A percentile compares a stretch with the other conserved stretches of the same genome.
Evolutionary conservation across 2,888 invertebrate genomes (phyloP).

Genomic region (Hetaerina titia): DNA sequence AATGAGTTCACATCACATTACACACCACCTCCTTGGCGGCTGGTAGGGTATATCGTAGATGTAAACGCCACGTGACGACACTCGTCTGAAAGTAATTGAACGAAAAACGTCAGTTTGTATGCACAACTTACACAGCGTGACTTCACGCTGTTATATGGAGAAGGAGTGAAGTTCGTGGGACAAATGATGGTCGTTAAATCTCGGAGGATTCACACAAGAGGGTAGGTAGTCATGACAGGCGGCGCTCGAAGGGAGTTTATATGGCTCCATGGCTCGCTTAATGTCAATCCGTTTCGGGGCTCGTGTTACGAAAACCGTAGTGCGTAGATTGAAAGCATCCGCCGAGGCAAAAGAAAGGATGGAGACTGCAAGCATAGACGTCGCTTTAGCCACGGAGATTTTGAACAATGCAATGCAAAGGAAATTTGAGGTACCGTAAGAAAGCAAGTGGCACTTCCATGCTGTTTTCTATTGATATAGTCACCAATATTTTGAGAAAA

Average conservation of each 20-base stretch:
- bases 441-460: not conserved
- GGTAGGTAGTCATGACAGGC: not conserved
- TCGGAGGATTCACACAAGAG: not conserved
- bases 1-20: no score
- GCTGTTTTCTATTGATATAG: no score
- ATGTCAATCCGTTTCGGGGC: not conserved
- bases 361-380: not conserved
- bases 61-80: no score
- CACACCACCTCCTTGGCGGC: no score
- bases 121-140: no score
- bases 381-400: not conserved
- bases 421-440: not conserved
- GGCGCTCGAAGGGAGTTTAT: not conserved
- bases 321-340: not conserved
- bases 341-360: not conserved
- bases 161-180: not conserved
- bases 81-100: no score
- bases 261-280: not conserved
- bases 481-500: no score
- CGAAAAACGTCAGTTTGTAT: no score
- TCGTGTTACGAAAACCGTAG: not conserved
- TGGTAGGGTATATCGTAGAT: no score
- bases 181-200: not conserved
- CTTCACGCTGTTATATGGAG: not conserved
- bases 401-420: not conserved